Conservation (phyloP, 2,888 invertebrate genomes). For the Eupithecia subumbrata region DNA sequence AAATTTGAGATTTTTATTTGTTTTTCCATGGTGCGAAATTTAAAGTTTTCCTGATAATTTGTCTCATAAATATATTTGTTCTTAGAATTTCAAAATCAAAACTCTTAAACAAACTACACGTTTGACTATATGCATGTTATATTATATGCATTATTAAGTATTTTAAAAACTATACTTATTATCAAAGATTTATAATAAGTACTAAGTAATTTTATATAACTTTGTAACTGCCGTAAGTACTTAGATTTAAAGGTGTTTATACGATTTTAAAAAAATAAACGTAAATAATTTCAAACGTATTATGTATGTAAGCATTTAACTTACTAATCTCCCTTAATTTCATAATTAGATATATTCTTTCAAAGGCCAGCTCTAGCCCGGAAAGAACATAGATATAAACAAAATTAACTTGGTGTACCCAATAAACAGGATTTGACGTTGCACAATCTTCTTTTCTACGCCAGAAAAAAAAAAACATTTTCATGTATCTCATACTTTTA, state of each 20-base stretch:
- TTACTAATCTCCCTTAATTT: not conserved
- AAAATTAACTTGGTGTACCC: not conserved
- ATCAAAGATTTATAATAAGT: not conserved
- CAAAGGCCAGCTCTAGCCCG: not conserved
- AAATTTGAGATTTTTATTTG: not conserved
- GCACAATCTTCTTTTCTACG: not conserved
- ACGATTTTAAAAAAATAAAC: not conserved
- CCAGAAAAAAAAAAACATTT: not conserved
- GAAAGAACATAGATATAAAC: not conserved
- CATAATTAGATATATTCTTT: not conserved
- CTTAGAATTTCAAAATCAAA: not conserved
- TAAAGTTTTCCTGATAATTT: not conserved
- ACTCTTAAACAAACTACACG: not conserved
- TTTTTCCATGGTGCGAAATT: not conserved
- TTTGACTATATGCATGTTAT: not conserved
- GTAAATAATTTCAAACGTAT: not conserved
- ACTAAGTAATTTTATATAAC: not conserved
- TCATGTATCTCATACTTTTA: not conserved
- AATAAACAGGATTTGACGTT: not conserved
- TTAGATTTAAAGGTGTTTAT: conserved; percentile 14
- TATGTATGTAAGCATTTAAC: not conserved
- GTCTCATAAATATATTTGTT: not conserved
- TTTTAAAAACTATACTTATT: not conserved
- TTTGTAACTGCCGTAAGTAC: conserved; percentile 21
- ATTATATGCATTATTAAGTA: not conserved